Base-by-base conservation (phyloP, 2,888 invertebrate species). In the Platerodrilus igneus region DNA sequence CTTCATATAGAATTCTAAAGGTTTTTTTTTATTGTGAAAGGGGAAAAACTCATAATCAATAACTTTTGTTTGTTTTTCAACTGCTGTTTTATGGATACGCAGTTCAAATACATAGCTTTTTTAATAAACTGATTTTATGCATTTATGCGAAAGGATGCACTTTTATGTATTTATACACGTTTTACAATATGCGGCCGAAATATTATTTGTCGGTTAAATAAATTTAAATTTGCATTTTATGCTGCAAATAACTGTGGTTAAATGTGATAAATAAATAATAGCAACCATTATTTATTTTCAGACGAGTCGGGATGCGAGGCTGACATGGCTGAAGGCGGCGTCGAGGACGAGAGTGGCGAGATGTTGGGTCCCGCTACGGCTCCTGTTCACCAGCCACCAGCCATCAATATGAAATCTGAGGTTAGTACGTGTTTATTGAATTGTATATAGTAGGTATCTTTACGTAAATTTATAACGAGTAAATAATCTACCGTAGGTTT, bases 261-360 rank as follows among this genome's bases (percentile, higher is more conserved):
- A n/a, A 20, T n/a, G n/a, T 22, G 11, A 10, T 23, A 6, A 11
- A 23, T 9, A 4, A 23, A 9, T 9, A 6, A 23, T 9, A 7
- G 13, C 3, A 1, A 23, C 10, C 7, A 1, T 3, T 10, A 22
- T 22, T 22, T 19, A 19, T 19, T 21, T 77, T 62, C 74, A 82
- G 82, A 79, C 79, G 81, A 82, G 72, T 81, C 82, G 79, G 81
- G 82, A 83, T 83, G 83, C 81, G 81, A 81, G 82, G 81, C 80
- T 82, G 83, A 83, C 77, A 83, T 83, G 83, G 78, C 81, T 74
- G 83, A 83, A 75, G 85, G 84, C 70, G 76, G 77, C 67, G 68
- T 66, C 57, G 81, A 77, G 74, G 81, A 79, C 68, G 72, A 73
- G 68, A 73, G 69, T 67, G 72, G 72, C 69, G 75, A 74, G 64